Base-by-base conservation (phyloP, 2,888 invertebrate genomes). In the Diogma glabrata region DNA sequence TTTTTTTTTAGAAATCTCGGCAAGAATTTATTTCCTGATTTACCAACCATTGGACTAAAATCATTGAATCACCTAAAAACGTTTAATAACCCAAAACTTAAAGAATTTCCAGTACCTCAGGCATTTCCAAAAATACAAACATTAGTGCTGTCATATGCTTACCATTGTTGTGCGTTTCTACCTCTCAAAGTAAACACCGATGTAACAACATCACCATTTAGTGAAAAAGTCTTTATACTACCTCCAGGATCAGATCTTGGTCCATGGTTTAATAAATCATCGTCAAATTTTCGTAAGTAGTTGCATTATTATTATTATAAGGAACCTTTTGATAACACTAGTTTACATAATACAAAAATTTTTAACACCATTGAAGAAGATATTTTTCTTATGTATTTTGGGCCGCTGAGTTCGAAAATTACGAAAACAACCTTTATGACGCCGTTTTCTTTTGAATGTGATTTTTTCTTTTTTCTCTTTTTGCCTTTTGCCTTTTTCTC, bases 131-230 rank as follows among this genome's bases (percentile, higher is more conserved):
- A 84, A 28, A 87, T 94, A 56, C 70, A 87, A 72, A 85, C 84
- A 10, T 74, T 94, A 63, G 82, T 88, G 36, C 72, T 95, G 33
- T 88, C 93, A 1, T 95, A 94, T 70, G 94, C 95, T 57, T 96
- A 95, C 72, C 95, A 96, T 67, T 96, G 95, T 72, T 95, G 95
- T 71, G 85, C 89, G 56, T 93, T 89, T 71, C 68, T 88, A 62
- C 82, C 85, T 45, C 70, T 79, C 59, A 78, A 79, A 50, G 67
- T 67, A 58, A 72, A 47, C 16, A 66, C 57, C 53, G 72, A 67
- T 0, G 74, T 74, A n/a, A 73, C 70, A 4, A 67, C 66, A 46
- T 72, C 70, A 63, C 76, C 57, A 63, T 77, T 52, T 50, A 64
- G 78, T 60, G 84, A 85, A 60, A 75, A 80, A 1, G 78, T 85